A percentile compares a stretch with the other conserved stretches of the same genome.
Conservation (phyloP, 2,888 invertebrate genomes). For the Vanessa cardui region DNA sequence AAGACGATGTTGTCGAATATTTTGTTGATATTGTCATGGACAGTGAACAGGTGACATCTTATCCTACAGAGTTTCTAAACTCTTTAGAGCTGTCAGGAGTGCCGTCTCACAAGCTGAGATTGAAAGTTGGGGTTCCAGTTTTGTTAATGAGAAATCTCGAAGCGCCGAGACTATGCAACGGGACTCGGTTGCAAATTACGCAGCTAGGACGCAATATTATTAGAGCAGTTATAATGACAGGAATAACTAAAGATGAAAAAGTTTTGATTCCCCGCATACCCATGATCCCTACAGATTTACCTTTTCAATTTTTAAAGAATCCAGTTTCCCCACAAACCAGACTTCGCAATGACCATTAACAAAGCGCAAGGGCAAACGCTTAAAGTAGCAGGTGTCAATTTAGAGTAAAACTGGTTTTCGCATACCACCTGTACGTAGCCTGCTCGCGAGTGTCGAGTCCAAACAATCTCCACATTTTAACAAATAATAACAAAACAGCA, state of each 20-base stretch:
- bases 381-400: conserved; percentile 35
- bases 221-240: conserved; percentile 44
- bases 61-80: conserved; percentile 46
- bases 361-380: conserved; percentile 35
- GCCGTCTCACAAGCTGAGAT: conserved; percentile 40
- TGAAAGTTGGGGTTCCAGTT: conserved; percentile 41
- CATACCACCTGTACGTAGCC: conserved; percentile 18
- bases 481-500: too few species aligned
- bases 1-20: too few species aligned
- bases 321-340: neutral
- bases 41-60: conserved; percentile 36
- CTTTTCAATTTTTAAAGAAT: conserved; percentile 42
- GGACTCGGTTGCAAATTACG: conserved; percentile 28
- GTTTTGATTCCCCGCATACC: conserved; percentile 47
- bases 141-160: conserved; percentile 42
- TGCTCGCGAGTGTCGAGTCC: neutral
- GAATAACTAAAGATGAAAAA: conserved; percentile 43
- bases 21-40: conserved; percentile 44
- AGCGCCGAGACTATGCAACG: conserved; percentile 41
- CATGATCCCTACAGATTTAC: conserved; percentile 45
- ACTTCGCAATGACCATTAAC: conserved; percentile 38
- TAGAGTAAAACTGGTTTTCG: conserved; percentile 35
- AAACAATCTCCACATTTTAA: too few species aligned
- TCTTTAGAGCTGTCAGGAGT: conserved; percentile 45
- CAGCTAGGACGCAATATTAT: conserved; percentile 40